Base-by-base conservation (phyloP, 2,888 invertebrate genomes). In the Idaea aversata region DNA sequence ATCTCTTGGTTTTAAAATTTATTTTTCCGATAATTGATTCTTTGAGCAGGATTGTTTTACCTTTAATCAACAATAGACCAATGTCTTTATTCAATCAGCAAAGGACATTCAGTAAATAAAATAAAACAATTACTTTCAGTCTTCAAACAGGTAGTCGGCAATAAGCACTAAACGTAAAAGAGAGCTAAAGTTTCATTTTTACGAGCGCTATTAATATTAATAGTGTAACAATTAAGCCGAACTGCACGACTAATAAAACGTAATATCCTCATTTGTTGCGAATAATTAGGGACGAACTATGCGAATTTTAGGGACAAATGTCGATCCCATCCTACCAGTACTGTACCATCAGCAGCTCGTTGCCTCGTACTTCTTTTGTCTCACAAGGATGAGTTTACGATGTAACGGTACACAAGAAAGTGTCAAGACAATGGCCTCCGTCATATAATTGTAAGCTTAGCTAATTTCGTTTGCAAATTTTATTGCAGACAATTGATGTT, bases 381-480 rank as follows among this genome's bases (percentile, higher is more conserved):
- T 25, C 25, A 47, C 47, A 13, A 47, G 47, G 47, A 47, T 47
- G 10, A 47, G 47, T 47, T 47, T 66, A 67, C 69, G 58, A 61
- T 25, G 67, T 79, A 79, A 76, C 77, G 75, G 81, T 72, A 67
- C 65, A 71, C 67, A 64, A 66, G 64, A 69, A 66, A 67, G 63
- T 67, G 61, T 65, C 68, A 66, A 74, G 72, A 81, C 77, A 81
- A 81, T 75, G 65, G 72, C 67, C 69, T 64, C 65, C 66, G 74
- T 74, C 72, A 67, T 72, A 67, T 72, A 77, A 75, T 74, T 71
- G 75, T 70, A 71, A 66, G 69, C 63, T 77, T 78, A 69, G 75
- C 75, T 65, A 76, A 76, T 77, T 76, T 74, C 65, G 66, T 68
- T 68, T 71, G 70, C 70, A 63, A 71, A 69, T 73, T 63, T 60